A percentile compares a stretch with the other conserved stretches of the same genome.
These are phyloP conservation scores for Marronus borbonicus DNA, from an alignment of 2,888 invertebrate species.

Conservation along the genomic window DNA sequence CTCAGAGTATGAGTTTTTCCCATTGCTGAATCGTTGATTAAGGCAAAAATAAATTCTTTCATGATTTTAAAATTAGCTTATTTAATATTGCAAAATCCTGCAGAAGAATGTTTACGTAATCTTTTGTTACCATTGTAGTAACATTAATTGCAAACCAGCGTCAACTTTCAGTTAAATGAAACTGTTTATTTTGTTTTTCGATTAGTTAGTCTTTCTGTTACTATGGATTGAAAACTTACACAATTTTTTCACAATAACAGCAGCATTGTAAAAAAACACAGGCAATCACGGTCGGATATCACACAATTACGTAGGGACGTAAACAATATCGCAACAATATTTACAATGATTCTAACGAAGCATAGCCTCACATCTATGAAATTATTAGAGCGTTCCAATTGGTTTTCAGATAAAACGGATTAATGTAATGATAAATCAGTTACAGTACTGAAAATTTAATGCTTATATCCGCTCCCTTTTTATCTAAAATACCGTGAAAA, in stretches of 20 bases:
- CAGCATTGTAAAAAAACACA: constrained; percentile 43
- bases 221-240: constrained; percentile 32
- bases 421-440: not conserved
- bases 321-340: constrained; percentile 9
- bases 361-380: not conserved
- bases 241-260: constrained; percentile 30
- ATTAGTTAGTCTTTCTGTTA: not conserved
- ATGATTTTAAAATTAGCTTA: too few species aligned
- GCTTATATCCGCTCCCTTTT: not conserved
- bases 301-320: constrained; percentile 27
- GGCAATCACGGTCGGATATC: constrained; percentile 25
- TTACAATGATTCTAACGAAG: constrained; percentile 6
- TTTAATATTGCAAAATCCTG: too few species aligned
- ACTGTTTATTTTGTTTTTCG: not conserved
- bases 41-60: too few species aligned
- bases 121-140: not conserved
- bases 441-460: too few species aligned
- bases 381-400: not conserved
- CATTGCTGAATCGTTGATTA: too few species aligned
- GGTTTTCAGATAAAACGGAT: constrained; percentile 29
- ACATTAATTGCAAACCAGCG: not conserved
- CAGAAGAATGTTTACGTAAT: not conserved
- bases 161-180: not conserved
- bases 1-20: too few species aligned
- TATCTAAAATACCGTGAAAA: not conserved